Conservation (phyloP, 2,888 invertebrate species). For the Rotaria magnacalcarata region DNA sequence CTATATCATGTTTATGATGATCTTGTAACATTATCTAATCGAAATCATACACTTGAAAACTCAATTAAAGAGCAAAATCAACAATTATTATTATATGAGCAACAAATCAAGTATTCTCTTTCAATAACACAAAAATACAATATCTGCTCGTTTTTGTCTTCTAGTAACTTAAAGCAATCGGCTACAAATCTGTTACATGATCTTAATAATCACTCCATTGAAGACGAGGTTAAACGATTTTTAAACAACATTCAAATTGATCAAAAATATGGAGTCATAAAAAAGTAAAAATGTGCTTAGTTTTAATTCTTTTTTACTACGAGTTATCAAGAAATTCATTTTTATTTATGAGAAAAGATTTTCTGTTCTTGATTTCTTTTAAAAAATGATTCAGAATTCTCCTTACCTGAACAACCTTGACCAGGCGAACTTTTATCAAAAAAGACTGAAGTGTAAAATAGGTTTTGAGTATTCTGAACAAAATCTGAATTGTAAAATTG, state of each 20-base stretch:
- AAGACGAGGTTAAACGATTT: not conserved
- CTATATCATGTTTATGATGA: conserved; percentile 25
- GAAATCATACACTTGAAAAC: not conserved
- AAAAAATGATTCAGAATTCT: no score
- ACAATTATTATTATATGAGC: not conserved
- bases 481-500: no score
- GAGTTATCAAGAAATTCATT: no score
- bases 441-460: no score
- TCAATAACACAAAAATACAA: not conserved
- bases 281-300: not conserved
- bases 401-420: no score
- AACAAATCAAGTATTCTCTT: not conserved
- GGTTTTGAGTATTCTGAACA: no score
- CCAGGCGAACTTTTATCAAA: no score
- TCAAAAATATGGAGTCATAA: not conserved
- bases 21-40: not conserved
- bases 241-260: not conserved
- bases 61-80: not conserved
- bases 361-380: no score
- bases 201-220: not conserved
- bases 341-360: no score
- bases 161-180: not conserved
- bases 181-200: not conserved
- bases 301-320: not conserved
- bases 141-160: not conserved